phyloP scores from a whole-genome alignment of 37 sponge, comb jelly and placozoan species.

The Spongilla lacustris region DNA sequence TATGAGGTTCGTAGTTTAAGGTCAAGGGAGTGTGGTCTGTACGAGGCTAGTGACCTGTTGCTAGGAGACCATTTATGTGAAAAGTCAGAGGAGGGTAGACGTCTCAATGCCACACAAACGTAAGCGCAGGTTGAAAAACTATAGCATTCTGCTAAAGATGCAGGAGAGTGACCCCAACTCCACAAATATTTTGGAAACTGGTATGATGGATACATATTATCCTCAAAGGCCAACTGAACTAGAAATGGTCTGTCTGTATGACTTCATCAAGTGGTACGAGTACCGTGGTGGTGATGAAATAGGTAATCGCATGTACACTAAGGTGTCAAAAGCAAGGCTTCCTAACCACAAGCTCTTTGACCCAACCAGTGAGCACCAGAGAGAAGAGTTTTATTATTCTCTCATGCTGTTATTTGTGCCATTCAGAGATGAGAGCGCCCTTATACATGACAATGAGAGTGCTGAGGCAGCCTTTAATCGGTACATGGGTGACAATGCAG shows the following conservation, averaged over 20 bases:
- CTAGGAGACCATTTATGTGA: conserved; percentile 43
- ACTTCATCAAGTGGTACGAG: neutral
- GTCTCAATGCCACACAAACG: conserved; percentile 39
- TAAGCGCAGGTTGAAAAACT: conserved; percentile 21
- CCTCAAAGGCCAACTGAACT: conserved; percentile 39
- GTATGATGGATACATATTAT: conserved; percentile 32
- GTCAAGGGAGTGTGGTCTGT: conserved; percentile 52
- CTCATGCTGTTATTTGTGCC: conserved; percentile 39
- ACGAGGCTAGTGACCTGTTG: conserved; percentile 53
- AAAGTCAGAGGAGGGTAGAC: conserved; percentile 57
- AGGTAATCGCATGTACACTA: neutral
- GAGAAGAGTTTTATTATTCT: conserved; percentile 43
- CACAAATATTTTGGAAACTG: conserved; percentile 18
- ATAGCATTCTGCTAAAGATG: conserved; percentile 21
- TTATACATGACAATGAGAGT: conserved; percentile 25
- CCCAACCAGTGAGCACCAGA: conserved; percentile 9
- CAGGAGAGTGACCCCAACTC: neutral
- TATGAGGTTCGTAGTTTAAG: conserved; percentile 22
- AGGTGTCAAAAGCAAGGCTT: neutral
- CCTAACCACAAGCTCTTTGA: conserved; percentile 47
- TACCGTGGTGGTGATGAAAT: neutral
- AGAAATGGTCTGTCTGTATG: conserved; percentile 48
- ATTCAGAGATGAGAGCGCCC: conserved; percentile 23
- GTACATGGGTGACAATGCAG: neutral
- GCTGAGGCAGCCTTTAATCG: conserved; percentile 39